Evolutionary conservation across 2,888 invertebrate genomes (phyloP).

Genomic region (Trichopria drosophilae): DNA sequence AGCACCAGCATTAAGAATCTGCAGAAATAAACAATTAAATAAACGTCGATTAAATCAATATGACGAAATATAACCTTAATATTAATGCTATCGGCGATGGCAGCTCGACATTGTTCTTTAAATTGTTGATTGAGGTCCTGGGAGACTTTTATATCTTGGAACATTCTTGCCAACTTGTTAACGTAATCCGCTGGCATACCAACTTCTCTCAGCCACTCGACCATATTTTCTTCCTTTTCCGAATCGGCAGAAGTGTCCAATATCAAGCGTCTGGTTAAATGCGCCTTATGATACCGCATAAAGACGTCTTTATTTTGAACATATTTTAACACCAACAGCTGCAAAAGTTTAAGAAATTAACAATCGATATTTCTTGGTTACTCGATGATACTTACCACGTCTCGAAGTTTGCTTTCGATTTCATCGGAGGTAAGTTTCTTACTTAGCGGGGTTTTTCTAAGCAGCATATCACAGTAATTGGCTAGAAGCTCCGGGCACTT

Average conservation of each 20-base stretch:
- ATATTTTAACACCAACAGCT: conserved; percentile 93
- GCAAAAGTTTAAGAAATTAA: too few relatives aligned
- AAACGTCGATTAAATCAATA: not conserved
- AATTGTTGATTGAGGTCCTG: conserved; percentile 96
- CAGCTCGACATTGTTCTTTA: conserved; percentile 72
- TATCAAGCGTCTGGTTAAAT: conserved; percentile 92
- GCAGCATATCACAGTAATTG: conserved; percentile 99
- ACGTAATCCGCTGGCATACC: conserved; percentile 99
- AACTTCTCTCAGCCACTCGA: conserved; percentile 95
- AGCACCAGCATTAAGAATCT: conserved; percentile 95
- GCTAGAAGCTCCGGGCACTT: conserved; percentile 98
- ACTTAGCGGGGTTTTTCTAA: conserved; percentile 93
- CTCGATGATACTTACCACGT: conserved; percentile 72
- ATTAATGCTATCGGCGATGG: conserved; percentile 88
- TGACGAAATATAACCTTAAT: conserved; percentile 77
- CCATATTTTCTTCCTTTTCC: conserved; percentile 99
- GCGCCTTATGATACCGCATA: conserved; percentile 99
- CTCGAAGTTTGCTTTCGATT: conserved; percentile 89
- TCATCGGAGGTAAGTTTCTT: conserved; percentile 95
- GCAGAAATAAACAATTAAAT: conserved; percentile 4
- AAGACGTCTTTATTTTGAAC: conserved; percentile 99
- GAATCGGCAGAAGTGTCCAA: conserved; percentile 98
- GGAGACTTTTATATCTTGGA: conserved; percentile 95
- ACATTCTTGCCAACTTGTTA: conserved; percentile 97
- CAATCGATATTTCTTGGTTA: not conserved